These are phyloP conservation scores for Linnaemya vulpina DNA, from an alignment of 2,888 invertebrate species.

Conservation along the genomic window DNA sequence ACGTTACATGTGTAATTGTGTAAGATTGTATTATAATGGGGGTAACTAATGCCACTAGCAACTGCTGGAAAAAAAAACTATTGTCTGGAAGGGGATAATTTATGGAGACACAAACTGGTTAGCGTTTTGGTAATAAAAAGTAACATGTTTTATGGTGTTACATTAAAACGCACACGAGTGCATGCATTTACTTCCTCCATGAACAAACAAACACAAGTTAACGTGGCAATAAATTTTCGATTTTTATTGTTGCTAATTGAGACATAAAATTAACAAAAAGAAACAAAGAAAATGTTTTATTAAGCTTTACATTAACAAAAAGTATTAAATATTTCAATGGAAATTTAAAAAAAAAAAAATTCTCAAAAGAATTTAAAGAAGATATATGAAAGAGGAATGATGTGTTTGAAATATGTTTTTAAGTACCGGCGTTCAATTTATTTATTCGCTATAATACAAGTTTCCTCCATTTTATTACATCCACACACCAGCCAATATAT, in stretches of 20 bases:
- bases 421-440: background rate
- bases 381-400: background rate
- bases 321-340: background rate
- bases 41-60: conserved; percentile 24
- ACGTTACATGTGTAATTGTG: conserved; percentile 52
- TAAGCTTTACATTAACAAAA: conserved; percentile 6
- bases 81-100: background rate
- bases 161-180: conserved; percentile 26
- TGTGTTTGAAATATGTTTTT: background rate
- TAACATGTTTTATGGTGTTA: conserved; percentile 55
- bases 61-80: background rate
- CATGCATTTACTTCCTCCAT: background rate
- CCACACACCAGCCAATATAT: background rate
- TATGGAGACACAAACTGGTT: conserved; percentile 25
- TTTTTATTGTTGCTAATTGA: conserved; percentile 50
- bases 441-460: background rate
- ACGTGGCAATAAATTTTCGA: conserved; percentile 31
- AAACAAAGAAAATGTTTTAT: background rate
- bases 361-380: background rate
- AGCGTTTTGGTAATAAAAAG: conserved; percentile 52
- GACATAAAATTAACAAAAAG: conserved; percentile 48
- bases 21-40: conserved; percentile 32
- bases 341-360: background rate
- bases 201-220: background rate
- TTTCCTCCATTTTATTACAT: background rate